Evolutionary conservation across 2,888 invertebrate species (phyloP), one percentile per base, ranked within the genome.

Genomic region (Lobophora halterata): DNA sequence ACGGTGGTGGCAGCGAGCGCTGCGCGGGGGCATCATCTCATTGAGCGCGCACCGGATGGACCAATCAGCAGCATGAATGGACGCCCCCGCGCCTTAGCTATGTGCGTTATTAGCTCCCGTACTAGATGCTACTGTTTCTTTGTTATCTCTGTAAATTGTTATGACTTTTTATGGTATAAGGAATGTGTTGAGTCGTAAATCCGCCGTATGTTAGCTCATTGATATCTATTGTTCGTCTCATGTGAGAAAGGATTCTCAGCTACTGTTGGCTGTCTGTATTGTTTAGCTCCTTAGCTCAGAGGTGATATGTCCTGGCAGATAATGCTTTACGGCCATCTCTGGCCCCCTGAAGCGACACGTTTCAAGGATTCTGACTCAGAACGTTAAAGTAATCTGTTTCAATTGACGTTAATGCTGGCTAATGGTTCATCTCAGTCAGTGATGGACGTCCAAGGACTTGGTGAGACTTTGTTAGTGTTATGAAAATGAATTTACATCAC

Each of bases 61-160:
- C 87, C 86, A 87, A 87, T 87, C 87, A 86, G 82, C 83, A 68
- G 67, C 81, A 82, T 86, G 86, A 86, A 87, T 86, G 86, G 82
- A 75, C 87, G 86, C 85, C 86, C 79, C 86, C 86, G 83, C 82
- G 71, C 54, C 65, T 70, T 65, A 64, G 71, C 69, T 65, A 62
- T 50, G 65, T 63, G 72, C 73, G 70, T 71, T 78, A 73, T 79
- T 79, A 79, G 71, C 79, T 79, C 68, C 76, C 74, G 77, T 78
- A 80, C 76, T 77, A 78, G 66, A 64, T 75, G 68, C 78, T 65
- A 65, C 76, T 69, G 72, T 71, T 75, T 75, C 80, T 83, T 85
- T 85, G 83, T 85, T 80, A 71, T 71, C 70, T 63, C 68, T 65
- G 71, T 78, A 75, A 79, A 82, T 79, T 83, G 79, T 79, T 81